phyloP scores from a whole-genome alignment of 2,888 invertebrate species.

The Phengaris arion region DNA sequence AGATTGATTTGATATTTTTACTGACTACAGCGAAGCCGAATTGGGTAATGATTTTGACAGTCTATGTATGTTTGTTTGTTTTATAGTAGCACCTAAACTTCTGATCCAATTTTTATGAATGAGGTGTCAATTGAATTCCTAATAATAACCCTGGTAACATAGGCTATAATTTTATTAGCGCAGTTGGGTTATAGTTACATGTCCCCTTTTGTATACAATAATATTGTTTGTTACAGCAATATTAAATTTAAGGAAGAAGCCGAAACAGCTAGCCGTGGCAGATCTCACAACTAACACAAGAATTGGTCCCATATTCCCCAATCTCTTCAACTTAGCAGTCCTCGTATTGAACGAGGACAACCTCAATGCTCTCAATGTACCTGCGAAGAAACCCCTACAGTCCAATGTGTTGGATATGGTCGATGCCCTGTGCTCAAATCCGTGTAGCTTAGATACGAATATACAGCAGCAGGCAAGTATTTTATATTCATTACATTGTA shows the following conservation, averaged over 20 bases:
- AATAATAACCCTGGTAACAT: too few species aligned
- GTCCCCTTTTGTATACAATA: too few species aligned
- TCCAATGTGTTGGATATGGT: slow-evolving; percentile 77
- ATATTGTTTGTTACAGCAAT: slow-evolving; percentile 57
- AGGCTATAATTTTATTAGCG: too few species aligned
- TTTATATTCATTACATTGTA: background rate
- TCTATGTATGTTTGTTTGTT: too few species aligned
- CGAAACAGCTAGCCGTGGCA: slow-evolving; percentile 75
- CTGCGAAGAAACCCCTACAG: slow-evolving; percentile 69
- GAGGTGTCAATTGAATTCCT: too few species aligned
- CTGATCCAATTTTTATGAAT: too few species aligned
- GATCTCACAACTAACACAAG: slow-evolving; percentile 78
- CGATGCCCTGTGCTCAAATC: slow-evolving; percentile 79
- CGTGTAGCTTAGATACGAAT: slow-evolving; percentile 77
- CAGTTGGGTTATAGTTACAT: too few species aligned
- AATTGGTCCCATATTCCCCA: slow-evolving; percentile 80
- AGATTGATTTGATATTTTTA: too few species aligned
- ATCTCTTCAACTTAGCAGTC: slow-evolving; percentile 80
- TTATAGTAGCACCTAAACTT: too few species aligned
- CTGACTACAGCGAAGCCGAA: too few species aligned
- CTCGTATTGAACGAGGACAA: slow-evolving; percentile 80
- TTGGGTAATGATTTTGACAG: too few species aligned
- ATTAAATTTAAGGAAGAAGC: slow-evolving; percentile 72
- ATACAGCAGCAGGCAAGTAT: slow-evolving; percentile 75
- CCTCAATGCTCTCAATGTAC: slow-evolving; percentile 69